Evolutionary conservation across 2,888 invertebrate species (phyloP).

Genomic region (Abscondita cerata): DNA sequence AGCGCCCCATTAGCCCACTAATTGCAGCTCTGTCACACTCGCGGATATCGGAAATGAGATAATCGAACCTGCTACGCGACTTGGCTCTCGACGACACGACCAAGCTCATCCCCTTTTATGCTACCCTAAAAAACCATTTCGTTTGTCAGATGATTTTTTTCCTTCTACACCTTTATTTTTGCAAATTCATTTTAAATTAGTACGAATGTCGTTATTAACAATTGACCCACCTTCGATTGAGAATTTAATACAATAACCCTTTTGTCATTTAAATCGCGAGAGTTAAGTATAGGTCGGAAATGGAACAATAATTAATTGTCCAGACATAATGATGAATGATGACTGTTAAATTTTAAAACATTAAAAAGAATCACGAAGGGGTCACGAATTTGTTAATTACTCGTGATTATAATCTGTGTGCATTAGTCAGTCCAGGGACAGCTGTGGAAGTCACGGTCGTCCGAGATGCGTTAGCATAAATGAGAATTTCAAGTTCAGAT

Average conservation of each 20-base stretch:
- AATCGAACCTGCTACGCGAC: constrained; percentile 54
- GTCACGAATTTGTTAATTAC: constrained; percentile 61
- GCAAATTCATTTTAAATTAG: constrained; percentile 1
- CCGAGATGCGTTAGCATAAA: constrained; percentile 24
- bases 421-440: constrained; percentile 44
- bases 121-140: constrained; percentile 24
- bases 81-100: constrained; percentile 40
- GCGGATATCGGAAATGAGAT: constrained; percentile 56
- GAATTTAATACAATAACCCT: constrained; percentile 58
- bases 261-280: constrained; percentile 53
- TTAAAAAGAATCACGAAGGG: constrained; percentile 53
- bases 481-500: constrained; percentile 40
- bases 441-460: constrained; percentile 37
- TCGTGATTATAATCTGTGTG: constrained; percentile 53
- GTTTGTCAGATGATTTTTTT: constrained; percentile 20
- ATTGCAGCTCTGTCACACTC: constrained; percentile 55
- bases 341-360: constrained; percentile 57
- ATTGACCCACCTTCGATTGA: constrained; percentile 41
- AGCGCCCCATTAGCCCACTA: constrained; percentile 54
- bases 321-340: constrained; percentile 58
- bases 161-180: constrained; percentile 8
- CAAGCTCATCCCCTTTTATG: constrained; percentile 30
- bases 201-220: constrained; percentile 21
- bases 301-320: constrained; percentile 58
- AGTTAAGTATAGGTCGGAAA: constrained; percentile 43